Base-by-base conservation (phyloP, 1,140 invertebrate genomes). In the Tetramorium parvispinum region DNA sequence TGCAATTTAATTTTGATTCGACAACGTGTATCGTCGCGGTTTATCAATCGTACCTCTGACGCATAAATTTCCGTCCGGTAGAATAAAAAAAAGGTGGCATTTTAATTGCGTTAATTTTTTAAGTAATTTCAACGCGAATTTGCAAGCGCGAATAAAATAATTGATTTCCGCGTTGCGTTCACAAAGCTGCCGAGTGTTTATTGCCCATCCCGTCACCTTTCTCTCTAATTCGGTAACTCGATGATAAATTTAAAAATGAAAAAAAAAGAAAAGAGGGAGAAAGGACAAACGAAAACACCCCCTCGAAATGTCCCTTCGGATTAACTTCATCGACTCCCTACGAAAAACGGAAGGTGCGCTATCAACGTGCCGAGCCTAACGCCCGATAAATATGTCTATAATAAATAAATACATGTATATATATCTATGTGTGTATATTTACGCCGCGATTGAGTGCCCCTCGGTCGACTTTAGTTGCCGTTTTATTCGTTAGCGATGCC, bases 351-450 rank as follows among this genome's bases (percentile, higher is more conserved):
- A 71, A 71, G 66, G 75, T 61, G 27, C 49, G 61, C 53, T 61
- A 73, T 89, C 75, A 86, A 89, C 66, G 68, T 78, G 78, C 51
- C 78, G 78, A 83, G 82, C 85, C 86, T 89, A 89, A 73, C 65
- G 71, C 81, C 49, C 77, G 79, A 85, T 88, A 88, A 83, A 91
- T 78, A 89, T 87, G 65, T 88, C 73, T 86, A 90, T 88, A 88
- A 89, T 91, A 91, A 92, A 92, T 92, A 91, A 92, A 92, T 92
- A 91, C 83, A 91, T 86, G 55, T 87, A 88, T 91, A 88, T 91
- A 77, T 88, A 11, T 86, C 37, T 89, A 85, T 85, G 75, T 88
- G 40, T 87, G 73, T 90, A 77, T 91, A 46, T 86, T 89, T 89
- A 89, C n/a, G 46, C 68, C 85, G 85, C 66, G 59, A 89, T 61